These are phyloP conservation scores for Phylloscopus collybita DNA, from an alignment of 2,797 vertebrate species.

Conservation along the genomic window DNA sequence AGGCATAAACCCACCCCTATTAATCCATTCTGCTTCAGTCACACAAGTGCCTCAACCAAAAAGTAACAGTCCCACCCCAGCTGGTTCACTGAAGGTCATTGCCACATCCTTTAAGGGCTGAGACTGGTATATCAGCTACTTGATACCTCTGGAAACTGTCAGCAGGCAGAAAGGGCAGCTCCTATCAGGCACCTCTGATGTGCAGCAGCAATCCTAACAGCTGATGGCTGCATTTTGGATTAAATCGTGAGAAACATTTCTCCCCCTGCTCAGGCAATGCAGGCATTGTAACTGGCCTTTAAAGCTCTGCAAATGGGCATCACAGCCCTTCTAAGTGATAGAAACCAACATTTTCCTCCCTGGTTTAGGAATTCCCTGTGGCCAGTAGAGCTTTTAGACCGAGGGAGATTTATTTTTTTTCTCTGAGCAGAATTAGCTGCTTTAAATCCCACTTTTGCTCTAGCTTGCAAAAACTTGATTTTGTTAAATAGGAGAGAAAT, in stretches of 20 bases:
- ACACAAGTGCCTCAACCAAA: not conserved
- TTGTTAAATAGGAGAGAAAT: not conserved
- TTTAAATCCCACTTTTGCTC: not conserved
- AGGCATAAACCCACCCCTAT: rapidly evolving
- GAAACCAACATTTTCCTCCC: not conserved
- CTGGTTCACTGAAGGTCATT: not conserved
- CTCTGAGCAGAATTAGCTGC: not conserved
- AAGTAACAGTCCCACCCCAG: not conserved
- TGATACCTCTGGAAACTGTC: not conserved
- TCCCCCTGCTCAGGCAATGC: not conserved
- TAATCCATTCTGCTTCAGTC: not conserved
- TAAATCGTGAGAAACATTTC: not conserved
- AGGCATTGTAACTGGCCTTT: not conserved
- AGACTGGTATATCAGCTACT: not conserved
- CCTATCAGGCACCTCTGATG: not conserved
- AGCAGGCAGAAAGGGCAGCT: not conserved
- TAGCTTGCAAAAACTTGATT: not conserved
- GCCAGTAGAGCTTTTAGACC: not conserved
- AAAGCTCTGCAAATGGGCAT: not conserved
- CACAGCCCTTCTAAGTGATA: not conserved
- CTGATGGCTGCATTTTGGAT: not conserved
- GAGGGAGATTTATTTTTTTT: not conserved
- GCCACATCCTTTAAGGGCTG: not conserved
- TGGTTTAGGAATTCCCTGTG: not conserved
- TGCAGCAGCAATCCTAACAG: not conserved